These are phyloP conservation scores for Anticlea derivata DNA, from an alignment of 2,888 invertebrate genomes.

Conservation along the genomic window DNA sequence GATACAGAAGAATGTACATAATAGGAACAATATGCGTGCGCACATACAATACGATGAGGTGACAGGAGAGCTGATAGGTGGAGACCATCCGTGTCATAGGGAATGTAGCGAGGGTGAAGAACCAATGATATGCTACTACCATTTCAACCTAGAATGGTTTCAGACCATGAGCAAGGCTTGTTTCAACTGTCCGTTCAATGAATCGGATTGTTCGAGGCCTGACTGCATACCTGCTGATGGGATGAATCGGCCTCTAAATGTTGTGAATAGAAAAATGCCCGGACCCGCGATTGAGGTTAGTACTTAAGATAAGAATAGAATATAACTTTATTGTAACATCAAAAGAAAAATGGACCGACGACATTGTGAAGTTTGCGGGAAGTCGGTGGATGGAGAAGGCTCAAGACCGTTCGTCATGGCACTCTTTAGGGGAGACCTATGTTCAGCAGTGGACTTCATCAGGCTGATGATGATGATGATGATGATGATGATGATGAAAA, in stretches of 20 bases:
- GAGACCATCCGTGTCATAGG: slow-evolving; percentile 86
- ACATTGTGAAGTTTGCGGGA: too few relatives aligned
- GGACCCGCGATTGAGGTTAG: slow-evolving; percentile 92
- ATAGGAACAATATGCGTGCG: slow-evolving; percentile 58
- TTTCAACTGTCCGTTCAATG: slow-evolving; percentile 90
- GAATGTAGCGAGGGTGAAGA: slow-evolving; percentile 84
- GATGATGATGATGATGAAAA: too few relatives aligned
- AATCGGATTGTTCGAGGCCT: slow-evolving; percentile 88
- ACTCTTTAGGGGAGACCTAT: too few relatives aligned
- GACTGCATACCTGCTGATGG: slow-evolving; percentile 95
- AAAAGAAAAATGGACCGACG: too few relatives aligned
- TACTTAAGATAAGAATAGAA: too few relatives aligned
- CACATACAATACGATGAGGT: slow-evolving; percentile 73
- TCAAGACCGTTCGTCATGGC: too few relatives aligned
- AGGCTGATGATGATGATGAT: too few relatives aligned
- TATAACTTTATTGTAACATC: too few relatives aligned
- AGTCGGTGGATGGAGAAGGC: too few relatives aligned
- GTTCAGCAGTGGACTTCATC: too few relatives aligned
- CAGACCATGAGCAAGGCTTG: slow-evolving; percentile 95
- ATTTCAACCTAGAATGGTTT: slow-evolving; percentile 92
- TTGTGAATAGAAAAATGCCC: slow-evolving; percentile 94
- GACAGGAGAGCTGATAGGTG: slow-evolving; percentile 70
- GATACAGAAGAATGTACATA: slow-evolving; percentile 36
- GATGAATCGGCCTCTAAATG: slow-evolving; percentile 88
- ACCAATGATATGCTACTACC: slow-evolving; percentile 88